A percentile compares a stretch with the other conserved stretches of the same genome.
These are phyloP conservation scores for Pecten maximus DNA, from an alignment of 2,888 invertebrate species.

Conservation along the genomic window DNA sequence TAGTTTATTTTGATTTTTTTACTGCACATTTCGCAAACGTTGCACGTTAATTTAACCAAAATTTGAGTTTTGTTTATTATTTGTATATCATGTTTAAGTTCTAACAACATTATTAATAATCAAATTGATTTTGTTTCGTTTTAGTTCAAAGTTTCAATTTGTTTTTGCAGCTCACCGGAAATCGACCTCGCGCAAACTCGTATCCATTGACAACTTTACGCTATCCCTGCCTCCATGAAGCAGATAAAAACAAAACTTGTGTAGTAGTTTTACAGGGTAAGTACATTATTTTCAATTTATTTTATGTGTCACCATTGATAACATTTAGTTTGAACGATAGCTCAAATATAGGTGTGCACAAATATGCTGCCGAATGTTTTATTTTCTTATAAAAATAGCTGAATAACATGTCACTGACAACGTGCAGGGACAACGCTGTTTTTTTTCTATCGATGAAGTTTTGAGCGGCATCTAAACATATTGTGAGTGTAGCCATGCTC, in stretches of 20 bases:
- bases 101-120: neutral
- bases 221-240: slow-evolving; percentile 35
- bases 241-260: slow-evolving; percentile 22
- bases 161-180: neutral
- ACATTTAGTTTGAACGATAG: neutral
- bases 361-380: neutral
- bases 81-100: neutral
- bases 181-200: neutral
- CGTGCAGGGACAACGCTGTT: neutral
- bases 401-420: neutral
- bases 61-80: neutral
- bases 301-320: neutral
- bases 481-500: neutral
- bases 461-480: neutral
- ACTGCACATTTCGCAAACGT: too few relatives aligned
- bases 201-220: slow-evolving; percentile 35
- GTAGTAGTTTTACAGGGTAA: neutral
- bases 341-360: neutral
- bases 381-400: neutral
- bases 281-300: neutral
- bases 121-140: neutral
- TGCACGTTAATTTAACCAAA: too few relatives aligned
- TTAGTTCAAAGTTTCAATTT: neutral
- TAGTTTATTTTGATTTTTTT: neutral
- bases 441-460: neutral